phyloP scores from a whole-genome alignment of 2,888 invertebrate species.

The Toxonevra muliebris region DNA sequence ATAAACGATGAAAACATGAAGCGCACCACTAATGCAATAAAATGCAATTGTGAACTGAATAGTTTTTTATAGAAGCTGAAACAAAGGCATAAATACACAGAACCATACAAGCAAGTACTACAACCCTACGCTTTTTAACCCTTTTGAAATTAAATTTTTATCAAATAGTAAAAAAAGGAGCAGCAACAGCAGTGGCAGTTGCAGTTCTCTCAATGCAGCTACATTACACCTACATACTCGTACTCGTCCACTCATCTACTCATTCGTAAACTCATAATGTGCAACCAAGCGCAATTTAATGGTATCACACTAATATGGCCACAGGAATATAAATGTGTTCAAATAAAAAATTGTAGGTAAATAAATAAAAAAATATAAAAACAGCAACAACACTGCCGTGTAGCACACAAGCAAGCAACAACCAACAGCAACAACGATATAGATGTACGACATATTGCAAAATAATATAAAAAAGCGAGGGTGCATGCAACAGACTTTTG shows the following conservation, averaged over 20 bases:
- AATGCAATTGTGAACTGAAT: slow-evolving; percentile 31
- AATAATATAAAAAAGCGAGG: slow-evolving; percentile 37
- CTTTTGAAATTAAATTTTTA: background rate
- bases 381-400: too few relatives aligned
- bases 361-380: too few relatives aligned
- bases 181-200: background rate
- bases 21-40: slow-evolving; percentile 17
- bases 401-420: too few relatives aligned
- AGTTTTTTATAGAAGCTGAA: too few relatives aligned
- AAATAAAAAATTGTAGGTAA: too few relatives aligned
- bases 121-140: background rate
- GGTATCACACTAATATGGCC: background rate
- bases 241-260: too few relatives aligned
- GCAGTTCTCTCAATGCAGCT: background rate
- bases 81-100: too few relatives aligned
- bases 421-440: too few relatives aligned
- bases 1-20: background rate
- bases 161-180: background rate
- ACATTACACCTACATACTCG: background rate
- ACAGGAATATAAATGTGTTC: background rate
- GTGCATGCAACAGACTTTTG: slow-evolving; percentile 22
- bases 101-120: too few relatives aligned
- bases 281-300: slow-evolving; percentile 42
- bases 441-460: slow-evolving; percentile 35
- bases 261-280: slow-evolving; percentile 36